Evolutionary conservation across 2,888 invertebrate genomes (phyloP), one percentile per base, ranked within the genome.

Genomic region (Cheilosia variabilis): DNA sequence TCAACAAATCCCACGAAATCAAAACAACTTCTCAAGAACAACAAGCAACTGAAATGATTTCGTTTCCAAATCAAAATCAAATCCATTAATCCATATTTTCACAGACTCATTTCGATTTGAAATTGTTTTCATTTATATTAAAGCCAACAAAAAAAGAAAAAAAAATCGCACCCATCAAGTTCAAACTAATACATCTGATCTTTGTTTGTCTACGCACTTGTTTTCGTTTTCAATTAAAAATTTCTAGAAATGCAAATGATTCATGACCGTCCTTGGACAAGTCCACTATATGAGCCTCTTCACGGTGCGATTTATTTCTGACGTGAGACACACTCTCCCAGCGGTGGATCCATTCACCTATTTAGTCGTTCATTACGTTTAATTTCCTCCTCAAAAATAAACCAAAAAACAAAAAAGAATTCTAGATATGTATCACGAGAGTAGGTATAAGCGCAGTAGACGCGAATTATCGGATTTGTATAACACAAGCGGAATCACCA

Each of bases 391-490:
- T 31, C 50, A 75, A 75, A 60, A 47, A n/a, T n/a, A n/a, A n/a
- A n/a, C n/a, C n/a, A n/a, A n/a, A n/a, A n/a, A n/a, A n/a, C n/a
- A n/a, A 55, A 45, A 37, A 43, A 24, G 10, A 66, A 52, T 22
- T 2, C 4, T 9, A 24, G 50, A 52, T 17, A 19, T 19, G 45
- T 57, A 69, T 37, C 45, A 68, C 52, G 65, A 62, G 53, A 62
- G 52, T 58, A 50, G 47, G 63, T 69, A n/a, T n/a, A 60, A 68
- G 69, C 62, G 45, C 37, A 62, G 27, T 73, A 72, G 76, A 86
- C 81, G 81, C 81, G 68, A 80, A 84, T 84, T 80, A 84, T 84
- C 80, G 80, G 80, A 84, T 80, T 80, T 84, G 80, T 76, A 71
- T 71, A 62, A 65, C 71, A 58, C 80, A 80, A 84, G 65, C 60